phyloP scores from a whole-genome alignment of 92 coral and sea anemone genomes.

The Epizoanthus fatuus region DNA sequence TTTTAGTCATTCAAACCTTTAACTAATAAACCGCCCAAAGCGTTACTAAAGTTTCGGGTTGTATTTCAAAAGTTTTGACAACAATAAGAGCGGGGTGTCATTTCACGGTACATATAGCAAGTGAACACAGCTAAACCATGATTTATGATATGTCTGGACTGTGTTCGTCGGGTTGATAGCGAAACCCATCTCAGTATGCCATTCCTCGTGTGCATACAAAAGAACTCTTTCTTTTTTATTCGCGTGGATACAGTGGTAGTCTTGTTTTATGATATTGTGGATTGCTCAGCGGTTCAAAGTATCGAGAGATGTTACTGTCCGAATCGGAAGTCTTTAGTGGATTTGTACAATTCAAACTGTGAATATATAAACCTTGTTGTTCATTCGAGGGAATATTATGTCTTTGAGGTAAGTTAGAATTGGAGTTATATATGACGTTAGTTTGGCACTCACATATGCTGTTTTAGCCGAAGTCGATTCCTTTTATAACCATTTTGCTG shows the following conservation, averaged over 20 bases:
- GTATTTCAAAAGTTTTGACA: slow-evolving; percentile 40
- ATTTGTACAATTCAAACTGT: slow-evolving; percentile 7
- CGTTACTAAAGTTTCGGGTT: slow-evolving; percentile 19
- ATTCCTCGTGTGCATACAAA: background rate
- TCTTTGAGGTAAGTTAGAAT: slow-evolving; percentile 6
- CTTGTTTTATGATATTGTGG: background rate
- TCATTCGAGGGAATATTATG: background rate
- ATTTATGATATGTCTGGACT: slow-evolving; percentile 43
- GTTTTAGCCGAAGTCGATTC: background rate
- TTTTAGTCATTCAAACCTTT: background rate
- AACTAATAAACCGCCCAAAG: slow-evolving; percentile 1
- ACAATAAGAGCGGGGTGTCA: slow-evolving; percentile 36
- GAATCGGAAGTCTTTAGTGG: slow-evolving; percentile 1
- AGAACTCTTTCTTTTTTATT: background rate
- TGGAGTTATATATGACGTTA: background rate
- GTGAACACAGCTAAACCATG: slow-evolving; percentile 6
- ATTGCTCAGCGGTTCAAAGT: background rate
- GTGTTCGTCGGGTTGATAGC: background rate
- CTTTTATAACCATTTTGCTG: background rate
- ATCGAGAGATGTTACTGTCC: background rate
- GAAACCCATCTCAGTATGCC: background rate
- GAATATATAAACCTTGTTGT: background rate
- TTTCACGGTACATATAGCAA: slow-evolving; percentile 14
- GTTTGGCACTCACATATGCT: background rate
- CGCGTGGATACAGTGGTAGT: background rate